A percentile compares a stretch with the other conserved stretches of the same genome.
phyloP scores from a whole-genome alignment of 1,140 invertebrate genomes.

The Nylanderia fulva region DNA sequence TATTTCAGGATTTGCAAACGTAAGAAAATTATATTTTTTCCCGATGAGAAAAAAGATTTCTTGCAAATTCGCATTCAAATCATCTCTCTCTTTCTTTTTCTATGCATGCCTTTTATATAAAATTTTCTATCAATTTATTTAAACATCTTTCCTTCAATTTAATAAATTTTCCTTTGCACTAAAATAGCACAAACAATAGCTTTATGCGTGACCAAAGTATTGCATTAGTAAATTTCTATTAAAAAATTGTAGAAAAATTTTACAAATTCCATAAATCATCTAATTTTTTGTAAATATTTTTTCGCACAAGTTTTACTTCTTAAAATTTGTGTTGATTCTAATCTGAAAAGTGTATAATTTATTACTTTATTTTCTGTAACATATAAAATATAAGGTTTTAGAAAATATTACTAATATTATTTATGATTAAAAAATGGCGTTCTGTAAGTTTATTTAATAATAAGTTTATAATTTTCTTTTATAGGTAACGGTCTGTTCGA shows the following conservation, averaged over 20 bases:
- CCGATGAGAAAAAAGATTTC: background rate
- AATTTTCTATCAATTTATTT: background rate
- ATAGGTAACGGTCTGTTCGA: conserved; percentile 78
- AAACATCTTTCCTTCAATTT: conserved; percentile 2
- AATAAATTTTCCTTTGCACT: conserved; percentile 2
- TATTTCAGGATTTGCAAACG: background rate
- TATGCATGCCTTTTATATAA: background rate
- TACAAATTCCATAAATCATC: background rate
- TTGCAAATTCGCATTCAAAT: background rate
- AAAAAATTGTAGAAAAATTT: background rate
- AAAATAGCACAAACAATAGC: background rate
- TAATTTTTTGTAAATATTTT: background rate
- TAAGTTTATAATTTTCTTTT: conserved; percentile 34
- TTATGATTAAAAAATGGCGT: background rate
- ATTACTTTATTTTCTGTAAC: background rate
- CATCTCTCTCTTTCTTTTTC: background rate
- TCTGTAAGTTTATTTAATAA: background rate
- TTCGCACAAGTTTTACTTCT: background rate
- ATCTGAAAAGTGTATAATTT: background rate
- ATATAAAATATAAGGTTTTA: conserved; percentile 6
- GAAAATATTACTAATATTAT: conserved; percentile 20
- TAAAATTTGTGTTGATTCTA: background rate
- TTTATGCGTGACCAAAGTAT: background rate
- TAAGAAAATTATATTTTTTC: background rate
- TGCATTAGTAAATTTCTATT: background rate